Evolutionary conservation across 2,888 invertebrate genomes (phyloP).

Genomic region (Cylloceria caligata): DNA sequence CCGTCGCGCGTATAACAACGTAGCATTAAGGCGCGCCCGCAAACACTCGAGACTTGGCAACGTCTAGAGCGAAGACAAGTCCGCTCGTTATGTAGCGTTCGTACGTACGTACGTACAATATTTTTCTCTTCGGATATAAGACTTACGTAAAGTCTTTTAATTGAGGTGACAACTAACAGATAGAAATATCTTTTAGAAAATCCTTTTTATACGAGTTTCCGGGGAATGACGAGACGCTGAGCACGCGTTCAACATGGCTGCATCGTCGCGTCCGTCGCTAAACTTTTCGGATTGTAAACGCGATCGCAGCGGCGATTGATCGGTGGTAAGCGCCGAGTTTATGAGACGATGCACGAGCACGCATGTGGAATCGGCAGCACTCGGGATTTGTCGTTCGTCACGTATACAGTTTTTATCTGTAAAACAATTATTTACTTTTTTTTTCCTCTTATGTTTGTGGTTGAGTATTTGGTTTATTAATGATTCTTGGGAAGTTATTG

Average conservation of each 20-base stretch:
- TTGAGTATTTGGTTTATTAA: not conserved
- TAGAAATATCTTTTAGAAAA: slow-evolving; percentile 29
- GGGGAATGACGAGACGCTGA: not conserved
- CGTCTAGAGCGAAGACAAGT: slow-evolving; percentile 15
- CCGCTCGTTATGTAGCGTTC: slow-evolving; percentile 28
- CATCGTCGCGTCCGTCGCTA: slow-evolving; percentile 60
- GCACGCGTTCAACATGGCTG: slow-evolving; percentile 54
- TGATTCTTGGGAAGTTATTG: not conserved
- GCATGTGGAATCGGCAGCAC: not conserved
- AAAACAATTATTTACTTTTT: not conserved
- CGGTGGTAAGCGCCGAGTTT: no score
- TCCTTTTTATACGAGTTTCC: not conserved
- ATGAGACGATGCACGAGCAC: no score
- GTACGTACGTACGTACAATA: not conserved
- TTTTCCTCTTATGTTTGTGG: not conserved
- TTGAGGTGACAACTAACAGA: not conserved
- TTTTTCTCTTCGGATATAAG: not conserved
- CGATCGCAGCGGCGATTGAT: slow-evolving; percentile 20
- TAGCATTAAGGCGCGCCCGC: slow-evolving; percentile 37
- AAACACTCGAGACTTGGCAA: slow-evolving; percentile 34
- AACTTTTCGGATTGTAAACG: slow-evolving; percentile 24
- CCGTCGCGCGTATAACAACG: no score
- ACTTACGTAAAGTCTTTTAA: not conserved
- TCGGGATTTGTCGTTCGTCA: slow-evolving; percentile 12
- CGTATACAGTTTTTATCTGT: not conserved